A percentile compares a stretch with the other conserved stretches of the same genome.
Conservation (phyloP, 2,113 vertebrate genomes). For the Heliornis fulica region DNA sequence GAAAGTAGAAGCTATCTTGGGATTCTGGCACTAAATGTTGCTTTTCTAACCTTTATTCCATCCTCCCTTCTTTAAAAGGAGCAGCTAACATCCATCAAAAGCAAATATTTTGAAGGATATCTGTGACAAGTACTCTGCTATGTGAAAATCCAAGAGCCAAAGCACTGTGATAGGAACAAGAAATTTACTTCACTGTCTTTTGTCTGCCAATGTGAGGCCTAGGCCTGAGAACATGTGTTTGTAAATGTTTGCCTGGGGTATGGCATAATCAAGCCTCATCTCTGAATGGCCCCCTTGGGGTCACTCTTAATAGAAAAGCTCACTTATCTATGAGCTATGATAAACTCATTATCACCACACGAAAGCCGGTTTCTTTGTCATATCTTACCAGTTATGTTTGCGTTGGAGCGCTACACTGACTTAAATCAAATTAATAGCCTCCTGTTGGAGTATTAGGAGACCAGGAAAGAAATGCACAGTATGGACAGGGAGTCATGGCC, state of each 20-base stretch:
- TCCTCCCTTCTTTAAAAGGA: background rate
- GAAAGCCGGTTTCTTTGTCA: background rate
- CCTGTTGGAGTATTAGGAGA: background rate
- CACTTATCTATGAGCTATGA: background rate
- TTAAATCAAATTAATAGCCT: background rate
- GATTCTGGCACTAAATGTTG: background rate
- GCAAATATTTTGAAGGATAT: background rate
- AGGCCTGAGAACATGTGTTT: background rate
- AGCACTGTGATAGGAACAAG: background rate
- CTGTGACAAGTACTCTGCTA: background rate
- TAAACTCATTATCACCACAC: background rate
- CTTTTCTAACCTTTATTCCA: background rate
- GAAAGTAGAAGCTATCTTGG: background rate
- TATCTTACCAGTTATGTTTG: background rate
- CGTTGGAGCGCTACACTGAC: background rate
- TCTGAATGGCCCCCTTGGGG: background rate
- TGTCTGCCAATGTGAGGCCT: background rate
- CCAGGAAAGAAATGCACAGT: fast-evolving
- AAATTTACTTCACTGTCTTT: background rate
- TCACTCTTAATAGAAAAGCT: background rate
- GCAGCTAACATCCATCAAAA: background rate
- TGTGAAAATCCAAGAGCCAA: background rate
- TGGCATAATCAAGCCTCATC: background rate
- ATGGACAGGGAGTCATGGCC: background rate
- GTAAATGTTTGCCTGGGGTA: background rate